Percentiles rank a stretch among this genome's conserved stretches.
Evolutionary conservation across 2,888 invertebrate genomes (phyloP).

Genomic region (Falcaria lacertinaria): DNA sequence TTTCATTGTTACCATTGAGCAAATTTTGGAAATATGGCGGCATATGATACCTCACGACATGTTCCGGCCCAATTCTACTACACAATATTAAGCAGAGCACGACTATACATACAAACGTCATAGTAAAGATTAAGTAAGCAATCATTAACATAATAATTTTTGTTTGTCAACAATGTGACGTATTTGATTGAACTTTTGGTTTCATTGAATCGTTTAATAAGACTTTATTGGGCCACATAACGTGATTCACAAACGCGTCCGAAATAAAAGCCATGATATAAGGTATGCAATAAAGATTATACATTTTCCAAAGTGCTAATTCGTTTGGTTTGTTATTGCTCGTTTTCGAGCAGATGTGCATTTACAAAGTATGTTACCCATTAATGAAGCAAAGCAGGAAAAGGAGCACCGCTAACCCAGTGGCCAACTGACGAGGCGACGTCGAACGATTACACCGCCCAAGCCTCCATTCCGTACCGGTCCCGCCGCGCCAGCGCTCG

Average conservation of each 20-base stretch:
- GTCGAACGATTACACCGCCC: slow-evolving; percentile 58
- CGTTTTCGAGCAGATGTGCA: slow-evolving; percentile 34
- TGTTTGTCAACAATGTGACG: neutral
- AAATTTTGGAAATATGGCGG: slow-evolving; percentile 32
- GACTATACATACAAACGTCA: slow-evolving; percentile 8
- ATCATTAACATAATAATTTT: neutral
- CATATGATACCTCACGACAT: no score
- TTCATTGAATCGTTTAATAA: neutral
- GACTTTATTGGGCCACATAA: neutral
- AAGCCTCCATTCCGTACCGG: slow-evolving; percentile 69
- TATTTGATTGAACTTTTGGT: neutral
- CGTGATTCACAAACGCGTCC: neutral
- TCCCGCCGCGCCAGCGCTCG: slow-evolving; percentile 58
- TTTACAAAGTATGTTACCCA: slow-evolving; percentile 46
- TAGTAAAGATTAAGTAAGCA: neutral
- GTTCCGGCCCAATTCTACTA: slow-evolving; percentile 46
- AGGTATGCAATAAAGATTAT: no score
- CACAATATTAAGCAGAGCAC: slow-evolving; percentile 26
- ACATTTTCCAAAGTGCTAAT: no score
- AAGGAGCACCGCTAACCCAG: slow-evolving; percentile 77
- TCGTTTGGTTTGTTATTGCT: slow-evolving; percentile 8
- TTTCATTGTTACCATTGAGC: slow-evolving; percentile 22
- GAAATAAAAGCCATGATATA: no score
- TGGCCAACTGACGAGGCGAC: slow-evolving; percentile 73
- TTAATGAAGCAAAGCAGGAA: slow-evolving; percentile 71